Evolutionary conservation across 2,888 invertebrate genomes (phyloP).

Genomic region (Perizoma flavofasciatum): DNA sequence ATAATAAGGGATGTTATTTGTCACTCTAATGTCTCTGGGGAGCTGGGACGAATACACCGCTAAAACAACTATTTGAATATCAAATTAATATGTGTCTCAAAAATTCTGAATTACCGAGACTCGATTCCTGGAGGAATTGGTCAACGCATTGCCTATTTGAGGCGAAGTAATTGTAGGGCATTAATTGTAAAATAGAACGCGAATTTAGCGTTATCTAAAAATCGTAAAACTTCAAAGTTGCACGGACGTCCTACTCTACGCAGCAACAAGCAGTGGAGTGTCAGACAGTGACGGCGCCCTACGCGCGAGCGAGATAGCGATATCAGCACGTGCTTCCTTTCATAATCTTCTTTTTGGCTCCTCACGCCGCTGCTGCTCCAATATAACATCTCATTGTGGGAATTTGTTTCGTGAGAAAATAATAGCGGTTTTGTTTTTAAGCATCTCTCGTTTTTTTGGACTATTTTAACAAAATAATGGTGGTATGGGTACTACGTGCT

Average conservation of each 20-base stretch:
- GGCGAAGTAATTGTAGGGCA: no score
- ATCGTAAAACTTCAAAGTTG: background rate
- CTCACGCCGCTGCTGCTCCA: conserved; percentile 69
- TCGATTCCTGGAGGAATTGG: no score
- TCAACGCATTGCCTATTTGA: no score
- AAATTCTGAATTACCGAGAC: no score
- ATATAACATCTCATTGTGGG: conserved; percentile 71
- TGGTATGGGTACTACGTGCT: no score
- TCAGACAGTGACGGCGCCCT: conserved; percentile 46
- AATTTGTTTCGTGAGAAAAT: conserved; percentile 70
- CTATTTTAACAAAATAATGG: conserved; percentile 21
- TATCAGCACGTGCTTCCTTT: conserved; percentile 79
- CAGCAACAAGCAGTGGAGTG: conserved; percentile 38
- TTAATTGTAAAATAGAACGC: no score
- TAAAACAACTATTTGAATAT: no score
- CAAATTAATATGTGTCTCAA: no score
- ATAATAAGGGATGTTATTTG: no score
- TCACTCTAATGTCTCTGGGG: no score
- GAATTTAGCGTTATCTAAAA: no score
- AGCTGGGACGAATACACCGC: no score
- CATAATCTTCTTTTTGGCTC: conserved; percentile 73
- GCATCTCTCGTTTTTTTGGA: conserved; percentile 32
- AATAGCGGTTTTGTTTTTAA: conserved; percentile 45
- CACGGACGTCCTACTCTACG: conserved; percentile 26
- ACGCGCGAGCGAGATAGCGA: conserved; percentile 51